These are phyloP conservation scores for Pseudococcus longispinus DNA, from an alignment of 2,888 invertebrate species.

Conservation along the genomic window DNA sequence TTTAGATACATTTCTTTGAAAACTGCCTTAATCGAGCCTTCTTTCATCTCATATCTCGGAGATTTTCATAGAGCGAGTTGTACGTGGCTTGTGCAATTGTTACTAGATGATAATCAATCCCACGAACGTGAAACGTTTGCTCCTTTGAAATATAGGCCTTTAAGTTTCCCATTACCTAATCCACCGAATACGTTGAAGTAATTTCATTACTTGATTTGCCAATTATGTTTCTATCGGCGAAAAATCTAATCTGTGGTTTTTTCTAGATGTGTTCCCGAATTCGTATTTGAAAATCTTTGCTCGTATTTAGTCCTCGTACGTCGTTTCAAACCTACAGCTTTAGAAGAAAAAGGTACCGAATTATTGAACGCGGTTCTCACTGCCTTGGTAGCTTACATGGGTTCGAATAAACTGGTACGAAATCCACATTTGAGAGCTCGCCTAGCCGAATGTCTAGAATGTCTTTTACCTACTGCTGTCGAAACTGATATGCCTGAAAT, in stretches of 20 bases:
- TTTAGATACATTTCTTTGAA: constrained; percentile 74
- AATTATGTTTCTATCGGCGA: not conserved
- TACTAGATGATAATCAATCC: constrained; percentile 65
- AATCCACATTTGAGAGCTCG: constrained; percentile 93
- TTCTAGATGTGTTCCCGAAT: constrained; percentile 85
- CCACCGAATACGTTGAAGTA: constrained; percentile 58
- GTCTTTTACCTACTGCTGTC: constrained; percentile 77
- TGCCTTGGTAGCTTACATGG: constrained; percentile 87
- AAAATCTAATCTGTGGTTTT: not conserved
- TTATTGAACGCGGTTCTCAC: constrained; percentile 75
- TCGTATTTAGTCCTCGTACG: constrained; percentile 79
- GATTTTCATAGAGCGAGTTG: constrained; percentile 83
- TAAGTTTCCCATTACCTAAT: constrained; percentile 70
- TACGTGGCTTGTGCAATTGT: constrained; percentile 86
- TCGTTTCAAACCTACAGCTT: constrained; percentile 69
- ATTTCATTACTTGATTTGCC: not conserved
- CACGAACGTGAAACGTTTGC: constrained; percentile 67
- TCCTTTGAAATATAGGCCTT: constrained; percentile 67
- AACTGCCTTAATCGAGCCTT: constrained; percentile 79
- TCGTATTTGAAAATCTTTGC: constrained; percentile 85
- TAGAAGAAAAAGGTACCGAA: constrained; percentile 72
- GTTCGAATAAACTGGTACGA: constrained; percentile 77
- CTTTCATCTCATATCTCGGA: constrained; percentile 73
- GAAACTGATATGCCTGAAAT: constrained; percentile 65
- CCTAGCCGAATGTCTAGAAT: constrained; percentile 87